These are phyloP conservation scores for Acleris emargana DNA, from an alignment of 2,888 invertebrate genomes.

Conservation along the genomic window DNA sequence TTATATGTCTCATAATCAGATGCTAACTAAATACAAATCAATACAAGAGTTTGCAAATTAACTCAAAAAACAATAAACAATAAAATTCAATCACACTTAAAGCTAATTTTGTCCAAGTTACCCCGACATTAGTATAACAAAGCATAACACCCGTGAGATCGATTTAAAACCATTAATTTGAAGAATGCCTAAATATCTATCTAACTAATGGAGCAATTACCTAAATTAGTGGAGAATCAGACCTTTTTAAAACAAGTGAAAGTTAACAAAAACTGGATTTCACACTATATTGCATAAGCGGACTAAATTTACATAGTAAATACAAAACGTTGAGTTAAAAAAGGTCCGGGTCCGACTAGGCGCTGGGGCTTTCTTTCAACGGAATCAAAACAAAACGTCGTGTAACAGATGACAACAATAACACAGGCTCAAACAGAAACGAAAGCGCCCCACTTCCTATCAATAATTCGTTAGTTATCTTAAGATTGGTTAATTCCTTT, in stretches of 20 bases:
- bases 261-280: slow-evolving; percentile 42
- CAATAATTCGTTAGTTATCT: slow-evolving; percentile 75
- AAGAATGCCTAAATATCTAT: slow-evolving; percentile 79
- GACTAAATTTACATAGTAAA: slow-evolving; percentile 37
- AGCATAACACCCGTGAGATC: slow-evolving; percentile 64
- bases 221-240: slow-evolving; percentile 61
- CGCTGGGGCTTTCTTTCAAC: slow-evolving; percentile 70
- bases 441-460: slow-evolving; percentile 79
- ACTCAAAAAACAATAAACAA: slow-evolving; percentile 10
- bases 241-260: slow-evolving; percentile 61
- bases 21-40: slow-evolving; percentile 2
- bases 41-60: background rate
- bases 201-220: slow-evolving; percentile 82
- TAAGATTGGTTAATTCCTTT: slow-evolving; percentile 78
- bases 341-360: slow-evolving; percentile 77
- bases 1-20: background rate
- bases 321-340: slow-evolving; percentile 50
- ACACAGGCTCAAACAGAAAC: slow-evolving; percentile 57
- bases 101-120: slow-evolving; percentile 23
- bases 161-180: slow-evolving; percentile 74
- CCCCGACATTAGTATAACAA: slow-evolving; percentile 52
- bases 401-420: slow-evolving; percentile 58
- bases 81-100: slow-evolving; percentile 14
- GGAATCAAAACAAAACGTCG: slow-evolving; percentile 57
- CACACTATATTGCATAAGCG: slow-evolving; percentile 35